These are phyloP conservation scores for Ooceraea biroi DNA, from an alignment of 1,140 invertebrate species.

Conservation along the genomic window DNA sequence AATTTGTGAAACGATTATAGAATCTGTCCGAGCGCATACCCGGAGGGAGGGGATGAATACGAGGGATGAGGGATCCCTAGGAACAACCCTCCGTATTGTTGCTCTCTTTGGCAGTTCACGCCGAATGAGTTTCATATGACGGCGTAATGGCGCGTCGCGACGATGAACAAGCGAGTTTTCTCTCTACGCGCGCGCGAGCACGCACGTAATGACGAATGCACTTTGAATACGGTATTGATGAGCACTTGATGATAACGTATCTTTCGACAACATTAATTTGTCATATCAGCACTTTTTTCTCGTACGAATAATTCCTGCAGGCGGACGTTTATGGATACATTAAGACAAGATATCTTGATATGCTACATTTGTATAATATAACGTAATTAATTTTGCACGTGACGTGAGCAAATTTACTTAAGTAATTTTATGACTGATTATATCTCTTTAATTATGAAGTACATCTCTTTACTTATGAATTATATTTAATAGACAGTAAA, in stretches of 20 bases:
- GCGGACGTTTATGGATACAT: conserved; percentile 4
- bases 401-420: too few species aligned
- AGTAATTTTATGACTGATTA: too few species aligned
- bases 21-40: conserved; percentile 50
- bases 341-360: too few species aligned
- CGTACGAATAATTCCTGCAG: background rate
- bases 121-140: conserved; percentile 63
- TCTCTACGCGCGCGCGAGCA: too few species aligned
- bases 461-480: too few species aligned
- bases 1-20: conserved; percentile 74
- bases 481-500: too few species aligned
- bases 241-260: conserved; percentile 42
- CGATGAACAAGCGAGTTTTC: conserved; percentile 52
- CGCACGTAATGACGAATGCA: conserved; percentile 38
- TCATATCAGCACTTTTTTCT: conserved; percentile 15
- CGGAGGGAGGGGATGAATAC: background rate
- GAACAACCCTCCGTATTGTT: conserved; percentile 36
- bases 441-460: too few species aligned
- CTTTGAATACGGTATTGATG: conserved; percentile 41
- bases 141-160: conserved; percentile 37
- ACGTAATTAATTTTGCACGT: too few species aligned
- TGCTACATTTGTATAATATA: too few species aligned
- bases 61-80: conserved; percentile 12
- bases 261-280: background rate
- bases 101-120: conserved; percentile 48